Evolutionary conservation across 2,113 vertebrate species (phyloP), one percentile per base, ranked within the genome.

Genomic region (Dipodomys spectabilis): DNA sequence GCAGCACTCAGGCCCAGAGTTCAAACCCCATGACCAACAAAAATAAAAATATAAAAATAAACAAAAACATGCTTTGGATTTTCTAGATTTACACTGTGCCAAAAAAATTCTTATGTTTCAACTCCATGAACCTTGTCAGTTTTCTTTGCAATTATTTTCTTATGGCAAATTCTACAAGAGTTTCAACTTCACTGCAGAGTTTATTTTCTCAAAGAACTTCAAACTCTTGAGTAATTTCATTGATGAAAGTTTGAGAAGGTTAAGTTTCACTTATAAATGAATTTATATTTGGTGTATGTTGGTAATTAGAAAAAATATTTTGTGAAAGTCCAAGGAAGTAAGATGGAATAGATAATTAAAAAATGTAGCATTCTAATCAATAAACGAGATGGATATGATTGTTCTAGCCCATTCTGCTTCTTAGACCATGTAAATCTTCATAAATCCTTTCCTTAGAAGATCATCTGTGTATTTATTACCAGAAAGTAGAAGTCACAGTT

Each of bases 241-340:
- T 84, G 45, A 82, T 89, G 68, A 78, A 82, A 92, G 9, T 95
- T 93, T 88, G 93, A 90, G 85, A 95, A 94, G 27, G 79, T 94
- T 90, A 95, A 83, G 6, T 95, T 93, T 95, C 39, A 57, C 49
- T 71, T 74, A 75, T 86, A 88, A 94, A 92, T 60, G 93, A 77
- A 95, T 95, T 85, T 95, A 65, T 86, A 57, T 77, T 93, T 88
- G 53, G 49, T 77, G 12, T 91, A 69, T 30, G 23, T 74, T 93
- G 75, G 83, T 95, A 95, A 93, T 97, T 94, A 95, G 88, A 68
- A 96, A 95, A 86, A 88, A 45, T 35, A 86, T 87, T 95, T 97
- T 53, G 22, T 96, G 77, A 95, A 96, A 93, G 68, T 93, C 72
- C 88, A 85, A 95, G 75, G 71, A 95, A 81, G 75, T 86, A 86